Evolutionary conservation across 2,888 invertebrate genomes (phyloP), one percentile per base, ranked within the genome.

Genomic region (Erynnis tages): DNA sequence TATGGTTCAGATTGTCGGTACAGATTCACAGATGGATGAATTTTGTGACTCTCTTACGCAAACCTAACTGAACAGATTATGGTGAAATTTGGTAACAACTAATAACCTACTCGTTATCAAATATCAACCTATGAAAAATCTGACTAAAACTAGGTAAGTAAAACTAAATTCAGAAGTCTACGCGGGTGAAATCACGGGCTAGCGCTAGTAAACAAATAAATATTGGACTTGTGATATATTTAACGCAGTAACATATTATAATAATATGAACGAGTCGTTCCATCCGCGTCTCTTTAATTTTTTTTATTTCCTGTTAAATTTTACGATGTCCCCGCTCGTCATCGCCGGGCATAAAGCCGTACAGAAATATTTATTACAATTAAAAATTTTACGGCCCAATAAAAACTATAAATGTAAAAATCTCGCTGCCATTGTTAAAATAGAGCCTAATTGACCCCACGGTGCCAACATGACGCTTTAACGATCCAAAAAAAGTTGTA

Each of bases 361-460:
- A 57, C 57, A 61, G 67, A 70, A 69, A 73, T 75, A 77, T 77
- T 77, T 76, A 79, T 78, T 70, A 75, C 78, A 73, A 76, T 75
- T 67, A 75, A 78, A 73, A 60, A 21, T 67, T 79, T 81, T 74
- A 82, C 65, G 54, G 54, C 55, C 62, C 63, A 60, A 72, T 78
- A 76, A 79, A 81, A 76, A 60, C 66, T 68, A 66, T 69, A 71
- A 73, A 73, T 69, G 62, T 69, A 73, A 76, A 77, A 77, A 70
- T 61, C 65, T 64, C 62, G 63, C 61, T 53, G 63, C 60, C 69
- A 71, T 77, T 74, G 72, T 76, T 66, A 65, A 66, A 73, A 71
- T 73, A 73, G 71, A 64, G n/a, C 78, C 77, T 79, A 82, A 80
- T 77, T 77, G 79, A 78, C 71, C 76, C 68, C 63, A 65, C 63